Percentiles rank a stretch among this genome's conserved stretches.
Conservation (phyloP, 2,888 invertebrate genomes). For the Agrotis segetum region DNA sequence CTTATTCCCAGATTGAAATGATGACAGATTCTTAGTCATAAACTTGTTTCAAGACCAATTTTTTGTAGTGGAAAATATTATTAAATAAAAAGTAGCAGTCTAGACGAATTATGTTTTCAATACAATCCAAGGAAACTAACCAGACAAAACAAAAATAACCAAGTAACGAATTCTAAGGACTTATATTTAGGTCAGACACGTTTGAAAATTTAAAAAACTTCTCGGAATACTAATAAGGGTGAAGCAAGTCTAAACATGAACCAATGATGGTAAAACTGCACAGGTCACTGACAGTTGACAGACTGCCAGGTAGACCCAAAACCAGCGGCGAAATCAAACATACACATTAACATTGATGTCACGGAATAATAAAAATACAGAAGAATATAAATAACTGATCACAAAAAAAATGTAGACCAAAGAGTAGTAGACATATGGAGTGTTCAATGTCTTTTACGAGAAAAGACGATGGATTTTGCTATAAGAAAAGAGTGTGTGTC, state of each 20-base stretch:
- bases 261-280: conserved; percentile 11
- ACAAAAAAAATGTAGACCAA: neutral
- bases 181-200: conserved; percentile 31
- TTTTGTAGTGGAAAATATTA: neutral
- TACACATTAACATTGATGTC: neutral
- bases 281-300: conserved; percentile 8
- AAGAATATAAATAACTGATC: neutral
- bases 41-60: neutral
- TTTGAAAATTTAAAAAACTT: conserved; percentile 14
- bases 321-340: conserved; percentile 16
- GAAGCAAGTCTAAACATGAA: conserved; percentile 8
- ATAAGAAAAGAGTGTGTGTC: too few relatives aligned
- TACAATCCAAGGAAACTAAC: neutral
- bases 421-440: neutral
- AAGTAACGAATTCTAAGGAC: conserved; percentile 1
- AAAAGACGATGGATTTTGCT: too few relatives aligned
- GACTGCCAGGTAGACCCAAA: conserved; percentile 7
- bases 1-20: neutral
- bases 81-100: neutral
- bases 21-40: neutral
- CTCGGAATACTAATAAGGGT: conserved; percentile 26
- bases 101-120: neutral
- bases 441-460: neutral
- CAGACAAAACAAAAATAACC: neutral
- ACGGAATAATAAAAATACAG: conserved; percentile 7